phyloP scores from a whole-genome alignment of 2,888 invertebrate species.

The Mesoligia furuncula region DNA sequence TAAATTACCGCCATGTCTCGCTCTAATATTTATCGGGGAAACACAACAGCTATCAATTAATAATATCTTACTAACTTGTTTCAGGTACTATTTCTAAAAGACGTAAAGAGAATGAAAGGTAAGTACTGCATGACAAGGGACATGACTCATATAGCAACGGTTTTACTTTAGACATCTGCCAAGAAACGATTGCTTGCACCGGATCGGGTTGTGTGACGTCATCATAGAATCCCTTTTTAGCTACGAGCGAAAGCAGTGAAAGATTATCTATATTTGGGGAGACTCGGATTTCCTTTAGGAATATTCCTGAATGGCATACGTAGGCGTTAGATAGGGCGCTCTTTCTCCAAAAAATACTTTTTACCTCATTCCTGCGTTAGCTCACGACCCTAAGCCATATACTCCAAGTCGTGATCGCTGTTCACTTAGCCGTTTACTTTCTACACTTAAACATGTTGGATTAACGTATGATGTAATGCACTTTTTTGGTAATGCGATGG shows the following conservation, averaged over 20 bases:
- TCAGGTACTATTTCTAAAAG: constrained; percentile 27
- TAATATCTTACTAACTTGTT: constrained; percentile 28
- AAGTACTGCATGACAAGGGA: constrained; percentile 25
- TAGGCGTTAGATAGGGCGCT: not conserved
- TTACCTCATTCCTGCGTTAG: constrained; percentile 5
- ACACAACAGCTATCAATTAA: constrained; percentile 12
- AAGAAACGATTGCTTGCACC: constrained; percentile 44
- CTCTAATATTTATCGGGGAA: not conserved
- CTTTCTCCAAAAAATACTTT: not conserved
- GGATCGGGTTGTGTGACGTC: constrained; percentile 33
- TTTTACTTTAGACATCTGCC: constrained; percentile 48
- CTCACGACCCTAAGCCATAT: constrained; percentile 31
- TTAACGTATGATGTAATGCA: not conserved
- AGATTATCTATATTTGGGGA: constrained; percentile 21
- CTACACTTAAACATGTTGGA: constrained; percentile 32
- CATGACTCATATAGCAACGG: constrained; percentile 42
- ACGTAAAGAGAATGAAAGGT: constrained; percentile 23
- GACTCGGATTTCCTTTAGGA: not conserved
- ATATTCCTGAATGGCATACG: not conserved
- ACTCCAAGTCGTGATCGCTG: constrained; percentile 35
- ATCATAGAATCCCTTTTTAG: constrained; percentile 43
- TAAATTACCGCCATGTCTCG: not conserved
- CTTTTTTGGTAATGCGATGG: constrained; percentile 5
- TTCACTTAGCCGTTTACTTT: constrained; percentile 31
- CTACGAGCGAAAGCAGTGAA: constrained; percentile 35